These are phyloP conservation scores for Eremophila alpestris DNA, from an alignment of 2,797 vertebrate genomes.

Conservation along the genomic window DNA sequence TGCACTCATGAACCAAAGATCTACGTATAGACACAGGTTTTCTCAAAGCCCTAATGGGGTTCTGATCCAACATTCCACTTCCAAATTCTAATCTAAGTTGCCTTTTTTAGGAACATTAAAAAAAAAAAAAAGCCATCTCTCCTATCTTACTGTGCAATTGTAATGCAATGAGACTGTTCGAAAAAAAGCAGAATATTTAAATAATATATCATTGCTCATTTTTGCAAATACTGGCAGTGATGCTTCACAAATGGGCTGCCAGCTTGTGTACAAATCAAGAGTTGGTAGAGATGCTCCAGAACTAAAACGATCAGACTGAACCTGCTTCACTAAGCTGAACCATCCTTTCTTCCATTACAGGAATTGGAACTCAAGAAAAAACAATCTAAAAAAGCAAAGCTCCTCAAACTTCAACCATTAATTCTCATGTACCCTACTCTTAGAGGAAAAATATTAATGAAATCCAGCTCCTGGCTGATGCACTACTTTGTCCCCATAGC, in stretches of 20 bases:
- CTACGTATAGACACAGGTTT: background rate
- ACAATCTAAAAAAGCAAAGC: background rate
- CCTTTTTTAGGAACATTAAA: background rate
- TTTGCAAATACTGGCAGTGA: background rate
- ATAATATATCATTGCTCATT: background rate
- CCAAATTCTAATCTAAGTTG: background rate
- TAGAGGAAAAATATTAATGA: background rate
- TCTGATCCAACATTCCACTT: background rate
- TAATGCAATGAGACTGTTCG: background rate
- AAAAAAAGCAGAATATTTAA: background rate
- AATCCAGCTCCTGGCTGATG: background rate
- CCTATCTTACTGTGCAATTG: background rate
- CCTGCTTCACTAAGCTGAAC: background rate
- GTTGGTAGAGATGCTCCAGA: background rate
- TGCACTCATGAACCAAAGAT: background rate
- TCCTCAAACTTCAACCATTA: background rate
- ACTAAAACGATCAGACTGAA: background rate
- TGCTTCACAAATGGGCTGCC: background rate
- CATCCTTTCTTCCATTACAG: background rate
- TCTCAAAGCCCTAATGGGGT: background rate
- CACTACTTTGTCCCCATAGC: background rate
- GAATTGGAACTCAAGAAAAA: background rate
- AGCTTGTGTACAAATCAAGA: background rate
- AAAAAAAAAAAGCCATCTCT: background rate
- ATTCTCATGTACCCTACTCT: background rate